These are phyloP conservation scores for Pseudorasbora parva DNA, from an alignment of 2,113 vertebrate species.

Conservation along the genomic window DNA sequence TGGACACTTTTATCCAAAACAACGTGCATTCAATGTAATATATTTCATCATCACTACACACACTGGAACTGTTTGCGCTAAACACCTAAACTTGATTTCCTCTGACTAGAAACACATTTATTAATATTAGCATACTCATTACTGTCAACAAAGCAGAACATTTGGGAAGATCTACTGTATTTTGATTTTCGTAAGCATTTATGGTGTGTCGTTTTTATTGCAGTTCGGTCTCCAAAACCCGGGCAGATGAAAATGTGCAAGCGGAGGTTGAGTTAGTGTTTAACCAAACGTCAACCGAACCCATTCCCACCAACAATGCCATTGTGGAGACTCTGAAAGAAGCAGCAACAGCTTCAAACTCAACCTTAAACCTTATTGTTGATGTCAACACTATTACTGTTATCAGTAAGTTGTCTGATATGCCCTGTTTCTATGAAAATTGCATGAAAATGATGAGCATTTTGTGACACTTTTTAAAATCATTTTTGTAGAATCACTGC, in stretches of 20 bases:
- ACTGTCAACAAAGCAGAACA: no score
- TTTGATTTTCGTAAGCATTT: no score
- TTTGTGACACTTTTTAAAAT: not conserved
- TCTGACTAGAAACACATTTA: no score
- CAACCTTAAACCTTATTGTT: not conserved
- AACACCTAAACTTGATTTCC: not conserved
- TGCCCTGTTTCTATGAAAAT: not conserved
- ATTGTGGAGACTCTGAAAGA: constrained; percentile 14
- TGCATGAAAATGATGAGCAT: not conserved
- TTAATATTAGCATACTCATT: no score
- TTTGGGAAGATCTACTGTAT: no score
- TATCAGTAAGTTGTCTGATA: constrained; percentile 20
- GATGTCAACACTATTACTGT: not conserved
- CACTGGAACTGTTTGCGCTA: not conserved
- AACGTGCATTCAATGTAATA: not conserved
- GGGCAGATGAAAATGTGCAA: not conserved
- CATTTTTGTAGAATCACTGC: not conserved
- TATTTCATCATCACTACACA: not conserved
- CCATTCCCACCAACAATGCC: not conserved
- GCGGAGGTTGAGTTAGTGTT: constrained; percentile 44
- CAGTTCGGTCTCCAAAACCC: not conserved
- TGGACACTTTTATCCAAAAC: no score
- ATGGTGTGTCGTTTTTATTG: not conserved
- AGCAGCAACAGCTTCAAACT: not conserved
- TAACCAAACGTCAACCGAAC: not conserved